A percentile compares a stretch with the other conserved stretches of the same genome.
Evolutionary conservation across 2,797 vertebrate species (phyloP).

Genomic region (Bucorvus abyssinicus): DNA sequence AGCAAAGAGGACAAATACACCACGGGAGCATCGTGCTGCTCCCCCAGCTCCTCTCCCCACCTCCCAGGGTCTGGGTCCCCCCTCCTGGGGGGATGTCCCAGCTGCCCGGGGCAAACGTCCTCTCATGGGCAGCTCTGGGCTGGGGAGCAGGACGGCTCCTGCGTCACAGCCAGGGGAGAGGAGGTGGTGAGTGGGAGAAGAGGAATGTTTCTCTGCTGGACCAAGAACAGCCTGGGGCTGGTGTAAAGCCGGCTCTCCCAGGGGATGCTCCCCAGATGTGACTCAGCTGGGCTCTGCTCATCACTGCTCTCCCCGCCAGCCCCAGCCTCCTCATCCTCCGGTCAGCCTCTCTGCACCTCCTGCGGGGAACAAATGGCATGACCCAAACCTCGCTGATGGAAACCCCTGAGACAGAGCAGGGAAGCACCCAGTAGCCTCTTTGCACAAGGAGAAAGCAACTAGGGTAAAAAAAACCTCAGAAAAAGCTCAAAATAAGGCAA

Average conservation of each 20-base stretch:
- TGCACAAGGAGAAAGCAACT: neutral
- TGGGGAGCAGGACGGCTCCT: neutral
- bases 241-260: neutral
- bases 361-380: fast-evolving
- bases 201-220: neutral
- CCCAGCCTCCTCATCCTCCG: neutral
- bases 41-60: neutral
- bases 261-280: neutral
- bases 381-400: neutral
- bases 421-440: neutral
- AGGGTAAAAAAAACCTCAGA: fast-evolving
- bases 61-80: neutral
- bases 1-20: neutral
- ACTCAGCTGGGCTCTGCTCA: neutral
- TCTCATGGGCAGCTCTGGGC: neutral
- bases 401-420: neutral
- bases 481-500: neutral
- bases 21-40: neutral
- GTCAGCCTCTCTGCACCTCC: neutral
- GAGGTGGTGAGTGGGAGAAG: neutral
- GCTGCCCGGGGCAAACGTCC: fast-evolving
- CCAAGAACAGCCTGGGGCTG: neutral
- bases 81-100: neutral
- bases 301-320: neutral
- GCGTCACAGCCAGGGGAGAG: fast-evolving